Base-by-base conservation (phyloP, 2,888 invertebrate genomes). In the Serripes groenlandicus region DNA sequence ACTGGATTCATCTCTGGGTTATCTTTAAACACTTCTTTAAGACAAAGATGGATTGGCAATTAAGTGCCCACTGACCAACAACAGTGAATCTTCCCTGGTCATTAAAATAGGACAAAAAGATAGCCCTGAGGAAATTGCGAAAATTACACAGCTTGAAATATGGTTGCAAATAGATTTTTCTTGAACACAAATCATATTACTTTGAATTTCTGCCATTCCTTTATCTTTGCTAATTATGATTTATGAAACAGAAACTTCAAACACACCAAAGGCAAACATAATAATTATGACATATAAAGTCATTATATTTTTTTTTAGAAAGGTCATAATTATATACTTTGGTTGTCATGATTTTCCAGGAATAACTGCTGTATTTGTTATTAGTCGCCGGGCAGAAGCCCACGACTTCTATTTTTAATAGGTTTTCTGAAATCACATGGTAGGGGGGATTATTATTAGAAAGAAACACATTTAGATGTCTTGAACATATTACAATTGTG, bases 151-250 rank as follows among this genome's bases (percentile, higher is more conserved):
- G 66, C 66, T 42, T 66, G 66, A 26, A 42, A 18, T 23, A 26
- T 32, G 37, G 37, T 42, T 66, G 66, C 35, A 21, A 28, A 37
- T 66, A 21, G 66, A 66, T 66, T 5, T 56, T 66, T 66, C 66
- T 37, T 66, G 66, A 42, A 35, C 66, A 66, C 66, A 66, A 66
- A 66, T 66, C 66, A 66, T 42, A 66, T 66, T 66, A 66, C 26
- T 26, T 18, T 66, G 66, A 37, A 42, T 42, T 37, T 66, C 66
- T 66, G 66, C 42, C 66, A 66, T 66, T 42, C 26, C 37, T 66
- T 42, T 66, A 66, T 66, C 66, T 66, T 23, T 42, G 5, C 42
- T 66, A 66, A 66, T 66, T 66, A 66, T 66, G 66, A 66, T 66
- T 66, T 42, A 66, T 66, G 66, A 34, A 34, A n/a, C 62, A 62